Conservation (phyloP, 2,888 invertebrate species). For the Cataglyphis rosenhaueri region DNA sequence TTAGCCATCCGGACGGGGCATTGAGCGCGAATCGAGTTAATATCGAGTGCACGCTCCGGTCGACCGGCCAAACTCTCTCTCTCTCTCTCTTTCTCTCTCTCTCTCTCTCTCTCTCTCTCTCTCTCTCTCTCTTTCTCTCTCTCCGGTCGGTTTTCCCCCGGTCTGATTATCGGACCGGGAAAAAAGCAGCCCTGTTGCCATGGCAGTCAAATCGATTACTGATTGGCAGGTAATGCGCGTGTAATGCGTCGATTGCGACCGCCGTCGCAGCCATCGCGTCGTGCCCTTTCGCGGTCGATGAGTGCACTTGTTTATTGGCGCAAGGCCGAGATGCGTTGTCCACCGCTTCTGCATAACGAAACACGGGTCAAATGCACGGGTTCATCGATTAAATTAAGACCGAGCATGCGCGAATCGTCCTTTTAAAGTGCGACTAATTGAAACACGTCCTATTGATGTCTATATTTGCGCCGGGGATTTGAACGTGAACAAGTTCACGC, state of each 20-base stretch:
- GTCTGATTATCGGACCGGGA: slow-evolving; percentile 52
- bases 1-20: slow-evolving; percentile 67
- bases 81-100: not conserved
- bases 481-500: not conserved
- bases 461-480: not conserved
- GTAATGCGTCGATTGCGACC: slow-evolving; percentile 69
- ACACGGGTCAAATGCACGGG: slow-evolving; percentile 5
- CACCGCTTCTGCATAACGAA: slow-evolving; percentile 25
- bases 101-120: slow-evolving; percentile 33
- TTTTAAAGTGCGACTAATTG: slow-evolving; percentile 13
- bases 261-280: slow-evolving; percentile 33
- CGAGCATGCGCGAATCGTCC: slow-evolving; percentile 10
- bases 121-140: slow-evolving; percentile 40
- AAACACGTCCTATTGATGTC: not conserved
- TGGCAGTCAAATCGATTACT: slow-evolving; percentile 75
- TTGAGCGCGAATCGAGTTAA: slow-evolving; percentile 74
- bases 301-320: slow-evolving; percentile 69
- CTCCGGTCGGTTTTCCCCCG: slow-evolving; percentile 50
- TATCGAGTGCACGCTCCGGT: slow-evolving; percentile 68
- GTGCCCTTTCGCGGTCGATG: slow-evolving; percentile 55
- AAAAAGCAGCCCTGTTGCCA: slow-evolving; percentile 70
- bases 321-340: slow-evolving; percentile 56
- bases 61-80: slow-evolving; percentile 46
- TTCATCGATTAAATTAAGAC: slow-evolving; percentile 44
- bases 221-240: slow-evolving; percentile 75